Evolutionary conservation across 2,888 invertebrate species (phyloP).

Genomic region (Hirtodrosophila histrioides): DNA sequence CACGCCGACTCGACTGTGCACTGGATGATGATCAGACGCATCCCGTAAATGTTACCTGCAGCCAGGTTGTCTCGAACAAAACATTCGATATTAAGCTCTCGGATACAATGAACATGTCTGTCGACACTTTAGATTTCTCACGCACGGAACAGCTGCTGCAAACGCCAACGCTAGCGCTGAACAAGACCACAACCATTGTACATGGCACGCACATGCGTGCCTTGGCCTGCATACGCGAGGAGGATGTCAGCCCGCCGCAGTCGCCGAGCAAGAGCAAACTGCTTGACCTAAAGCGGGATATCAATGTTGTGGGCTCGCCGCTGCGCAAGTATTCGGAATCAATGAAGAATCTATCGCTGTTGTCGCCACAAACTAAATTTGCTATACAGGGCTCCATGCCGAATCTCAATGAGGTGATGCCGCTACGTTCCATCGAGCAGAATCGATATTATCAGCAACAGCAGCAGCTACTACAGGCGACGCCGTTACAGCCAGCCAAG

Average conservation of each 20-base stretch:
- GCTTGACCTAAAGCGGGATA: slow-evolving; percentile 78
- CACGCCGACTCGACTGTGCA: slow-evolving; percentile 69
- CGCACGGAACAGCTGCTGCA: slow-evolving; percentile 31
- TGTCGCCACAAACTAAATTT: slow-evolving; percentile 70
- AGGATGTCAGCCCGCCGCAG: slow-evolving; percentile 62
- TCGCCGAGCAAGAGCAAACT: slow-evolving; percentile 24
- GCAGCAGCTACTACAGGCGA: slow-evolving; percentile 13
- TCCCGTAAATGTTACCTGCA: neutral
- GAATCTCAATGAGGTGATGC: slow-evolving; percentile 83
- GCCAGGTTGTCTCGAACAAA: slow-evolving; percentile 67
- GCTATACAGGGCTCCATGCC: slow-evolving; percentile 84
- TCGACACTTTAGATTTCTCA: slow-evolving; percentile 64
- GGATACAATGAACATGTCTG: slow-evolving; percentile 59
- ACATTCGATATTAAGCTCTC: slow-evolving; percentile 79
- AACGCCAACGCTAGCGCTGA: slow-evolving; percentile 49
- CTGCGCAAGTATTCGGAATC: slow-evolving; percentile 83
- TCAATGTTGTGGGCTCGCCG: slow-evolving; percentile 81
- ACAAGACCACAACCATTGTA: slow-evolving; percentile 78
- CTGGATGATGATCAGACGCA: slow-evolving; percentile 56
- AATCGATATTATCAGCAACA: slow-evolving; percentile 82
- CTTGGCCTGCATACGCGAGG: slow-evolving; percentile 81
- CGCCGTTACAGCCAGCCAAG: slow-evolving; percentile 6
- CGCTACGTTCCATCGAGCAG: slow-evolving; percentile 83
- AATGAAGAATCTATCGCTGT: slow-evolving; percentile 81
- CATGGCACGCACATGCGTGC: slow-evolving; percentile 64